These are phyloP conservation scores for Semotilus atromaculatus DNA, from an alignment of 2,797 vertebrate species.

Conservation along the genomic window DNA sequence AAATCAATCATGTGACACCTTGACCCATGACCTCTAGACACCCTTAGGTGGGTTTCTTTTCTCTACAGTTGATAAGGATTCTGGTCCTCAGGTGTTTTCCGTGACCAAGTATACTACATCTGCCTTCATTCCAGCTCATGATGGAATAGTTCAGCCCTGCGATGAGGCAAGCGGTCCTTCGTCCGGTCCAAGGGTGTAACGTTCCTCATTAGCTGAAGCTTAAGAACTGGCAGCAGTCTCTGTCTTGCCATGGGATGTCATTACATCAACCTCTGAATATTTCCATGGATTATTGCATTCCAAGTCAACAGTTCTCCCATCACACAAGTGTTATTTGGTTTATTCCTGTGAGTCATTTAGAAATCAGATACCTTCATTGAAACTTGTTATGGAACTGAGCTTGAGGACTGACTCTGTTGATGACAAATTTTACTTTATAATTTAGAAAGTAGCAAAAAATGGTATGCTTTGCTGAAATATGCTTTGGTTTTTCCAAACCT, in stretches of 20 bases:
- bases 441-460: not conserved
- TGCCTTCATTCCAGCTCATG: constrained; percentile 11
- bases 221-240: constrained; percentile 23
- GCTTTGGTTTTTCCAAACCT: not conserved
- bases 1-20: not conserved
- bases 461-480: not conserved
- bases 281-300: constrained; percentile 24
- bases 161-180: constrained; percentile 11
- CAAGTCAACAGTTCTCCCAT: constrained; percentile 36
- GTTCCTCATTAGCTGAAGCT: constrained; percentile 38
- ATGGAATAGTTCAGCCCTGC: not conserved
- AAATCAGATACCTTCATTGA: constrained; percentile 13
- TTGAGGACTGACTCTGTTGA: not conserved
- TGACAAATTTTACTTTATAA: not conserved
- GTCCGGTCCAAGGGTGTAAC: constrained; percentile 49
- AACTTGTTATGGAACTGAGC: not conserved
- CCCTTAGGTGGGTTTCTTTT: not conserved
- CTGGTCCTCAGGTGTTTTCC: constrained; percentile 3
- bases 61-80: not conserved
- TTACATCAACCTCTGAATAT: constrained; percentile 20
- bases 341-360: constrained; percentile 41
- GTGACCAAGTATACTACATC: not conserved
- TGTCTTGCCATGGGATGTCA: constrained; percentile 30
- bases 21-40: not conserved
- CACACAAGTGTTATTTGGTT: constrained; percentile 3